Evolutionary conservation across 2,888 invertebrate species (phyloP), one percentile per base, ranked within the genome.

Genomic region (Drosophila borealis): DNA sequence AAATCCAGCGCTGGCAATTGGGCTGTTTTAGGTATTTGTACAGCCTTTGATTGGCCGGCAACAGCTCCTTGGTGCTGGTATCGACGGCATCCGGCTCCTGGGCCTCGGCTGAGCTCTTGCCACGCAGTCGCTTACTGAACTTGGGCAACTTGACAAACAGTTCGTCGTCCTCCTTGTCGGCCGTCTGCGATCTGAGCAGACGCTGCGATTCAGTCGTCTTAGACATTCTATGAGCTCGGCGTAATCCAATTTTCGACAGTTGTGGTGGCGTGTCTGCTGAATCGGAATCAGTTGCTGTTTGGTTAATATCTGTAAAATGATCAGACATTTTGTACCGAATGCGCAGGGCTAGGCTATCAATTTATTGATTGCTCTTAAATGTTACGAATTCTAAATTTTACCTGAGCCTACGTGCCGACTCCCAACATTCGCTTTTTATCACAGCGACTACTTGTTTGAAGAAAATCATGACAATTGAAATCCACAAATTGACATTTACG

Each of bases 81-180:
- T 54, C 39, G 13, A n/a, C 8, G 1, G 29, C 29, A 29, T 29
- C 46, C 10, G 41, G 8, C 6, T 59, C 68, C 6, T 34, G 34
- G 1, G 2, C 11, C 2, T 67, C 66, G 4, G 41, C 34, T 2
- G 50, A 10, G 25, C 4, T 25, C 25, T 56, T 76, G 29, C 5
- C 45, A 2, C 72, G 60, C 4, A 37, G 21, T 5, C 61, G 70
- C 37, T 67, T 65, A 3, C 8, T 50, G 11, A 81, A 83, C 10
- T 55, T 53, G 0, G 82, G 86, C 5, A 74, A 29, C 34, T 79
- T 67, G 5, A 82, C 70, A 14, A 86, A 86, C 3, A 86, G 57
- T 13, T 81, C 81, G 5, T 63, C 55, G 2, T 62, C 46, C 0
- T 36, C 48, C 25, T 53, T 42, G 13, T 56, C 63, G 0, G 41